Evolutionary conservation across 2,797 vertebrate species (phyloP).

Genomic region (Epinephelus coioides): DNA sequence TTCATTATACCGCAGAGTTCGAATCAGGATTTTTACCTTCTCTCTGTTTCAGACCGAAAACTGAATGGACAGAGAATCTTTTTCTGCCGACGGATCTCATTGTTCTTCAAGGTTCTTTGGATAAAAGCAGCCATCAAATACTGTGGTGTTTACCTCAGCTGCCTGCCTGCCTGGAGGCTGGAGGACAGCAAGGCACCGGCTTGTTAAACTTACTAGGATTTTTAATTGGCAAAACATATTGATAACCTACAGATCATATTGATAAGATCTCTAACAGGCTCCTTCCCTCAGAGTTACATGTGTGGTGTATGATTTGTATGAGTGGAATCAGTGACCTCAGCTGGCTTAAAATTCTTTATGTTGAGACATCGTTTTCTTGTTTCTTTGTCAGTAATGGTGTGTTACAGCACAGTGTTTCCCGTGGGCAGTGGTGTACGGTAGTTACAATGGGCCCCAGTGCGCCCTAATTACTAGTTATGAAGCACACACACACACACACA

Average conservation of each 20-base stretch:
- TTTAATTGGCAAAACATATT: neutral
- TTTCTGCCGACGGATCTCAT: constrained; percentile 41
- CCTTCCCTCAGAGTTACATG: no score
- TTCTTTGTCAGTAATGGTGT: no score
- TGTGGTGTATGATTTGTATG: no score
- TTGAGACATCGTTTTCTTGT: no score
- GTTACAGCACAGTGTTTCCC: no score
- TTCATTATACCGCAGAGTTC: constrained; percentile 42
- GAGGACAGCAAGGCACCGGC: neutral
- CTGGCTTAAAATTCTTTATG: no score
- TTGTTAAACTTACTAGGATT: constrained; percentile 11
- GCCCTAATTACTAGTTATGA: no score
- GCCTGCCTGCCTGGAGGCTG: neutral
- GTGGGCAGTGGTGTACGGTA: no score
- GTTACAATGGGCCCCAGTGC: no score
- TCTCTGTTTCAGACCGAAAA: constrained; percentile 33
- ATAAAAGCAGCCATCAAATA: constrained; percentile 51
- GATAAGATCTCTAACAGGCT: neutral
- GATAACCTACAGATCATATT: neutral
- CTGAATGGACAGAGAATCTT: constrained; percentile 33
- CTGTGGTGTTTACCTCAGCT: constrained; percentile 27
- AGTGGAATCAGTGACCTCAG: no score
- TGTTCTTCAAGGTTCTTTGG: constrained; percentile 53
- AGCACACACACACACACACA: no score
- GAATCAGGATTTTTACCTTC: constrained; percentile 24